Evolutionary conservation across 2,797 vertebrate genomes (phyloP).

Genomic region (Cyprinodon diabolis): DNA sequence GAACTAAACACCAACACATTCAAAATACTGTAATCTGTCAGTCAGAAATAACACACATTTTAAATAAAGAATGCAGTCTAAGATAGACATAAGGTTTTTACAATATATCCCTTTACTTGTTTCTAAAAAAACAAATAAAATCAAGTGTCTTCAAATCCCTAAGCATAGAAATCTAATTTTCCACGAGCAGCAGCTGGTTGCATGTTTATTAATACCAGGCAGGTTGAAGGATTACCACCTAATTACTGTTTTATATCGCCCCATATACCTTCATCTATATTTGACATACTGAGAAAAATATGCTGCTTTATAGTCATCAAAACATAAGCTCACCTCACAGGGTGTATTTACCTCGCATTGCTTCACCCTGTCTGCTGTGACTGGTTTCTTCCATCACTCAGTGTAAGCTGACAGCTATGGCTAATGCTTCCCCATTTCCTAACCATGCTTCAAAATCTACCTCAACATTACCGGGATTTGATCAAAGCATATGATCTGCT

Average conservation of each 20-base stretch:
- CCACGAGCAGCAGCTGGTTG: slow-evolving; percentile 5
- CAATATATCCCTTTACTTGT: background rate
- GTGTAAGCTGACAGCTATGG: slow-evolving; percentile 64
- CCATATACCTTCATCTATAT: slow-evolving; percentile 27
- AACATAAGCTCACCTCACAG: slow-evolving; percentile 64
- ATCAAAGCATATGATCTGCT: slow-evolving; percentile 38
- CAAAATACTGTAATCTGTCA: background rate
- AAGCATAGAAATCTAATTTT: slow-evolving; percentile 13
- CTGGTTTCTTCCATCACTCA: slow-evolving; percentile 67
- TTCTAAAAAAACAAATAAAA: background rate
- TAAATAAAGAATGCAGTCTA: slow-evolving; percentile 15
- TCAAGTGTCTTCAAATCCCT: slow-evolving; percentile 17
- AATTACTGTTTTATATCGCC: slow-evolving; percentile 47
- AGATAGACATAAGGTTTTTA: background rate
- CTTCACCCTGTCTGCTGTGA: slow-evolving; percentile 66
- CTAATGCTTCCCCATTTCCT: slow-evolving; percentile 70
- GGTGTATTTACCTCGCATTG: slow-evolving; percentile 68
- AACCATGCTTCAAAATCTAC: slow-evolving; percentile 65
- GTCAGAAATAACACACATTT: background rate
- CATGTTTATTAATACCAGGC: slow-evolving; percentile 37
- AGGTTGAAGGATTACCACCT: slow-evolving; percentile 47
- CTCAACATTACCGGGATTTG: slow-evolving; percentile 46
- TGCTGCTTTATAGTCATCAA: slow-evolving; percentile 52
- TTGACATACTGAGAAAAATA: slow-evolving; percentile 37
- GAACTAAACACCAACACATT: background rate